Conservation (phyloP, 2,113 vertebrate genomes). For the Isurus oxyrinchus region DNA sequence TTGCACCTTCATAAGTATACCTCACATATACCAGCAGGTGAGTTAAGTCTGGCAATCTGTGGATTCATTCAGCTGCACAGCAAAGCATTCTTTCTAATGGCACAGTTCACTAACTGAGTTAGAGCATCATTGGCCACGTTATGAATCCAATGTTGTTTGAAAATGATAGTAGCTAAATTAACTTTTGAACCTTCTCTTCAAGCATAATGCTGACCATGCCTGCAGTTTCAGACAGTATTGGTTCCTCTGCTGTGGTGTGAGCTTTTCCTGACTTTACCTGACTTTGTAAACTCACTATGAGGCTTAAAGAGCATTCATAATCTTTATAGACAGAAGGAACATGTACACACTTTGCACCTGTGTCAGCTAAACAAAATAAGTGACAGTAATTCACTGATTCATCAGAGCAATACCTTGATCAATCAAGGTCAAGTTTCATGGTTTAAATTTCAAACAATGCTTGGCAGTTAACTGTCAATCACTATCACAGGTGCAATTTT, state of each 20-base stretch:
- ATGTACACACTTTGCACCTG: too few relatives aligned
- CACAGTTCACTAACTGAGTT: not conserved
- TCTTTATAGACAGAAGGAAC: too few relatives aligned
- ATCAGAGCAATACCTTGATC: too few relatives aligned
- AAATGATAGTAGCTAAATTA: not conserved
- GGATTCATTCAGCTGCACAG: not conserved
- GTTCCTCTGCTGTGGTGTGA: not conserved
- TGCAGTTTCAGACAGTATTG: not conserved
- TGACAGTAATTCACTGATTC: too few relatives aligned
- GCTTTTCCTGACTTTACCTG: not conserved
- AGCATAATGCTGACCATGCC: not conserved
- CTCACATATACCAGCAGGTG: not conserved
- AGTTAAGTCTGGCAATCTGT: not conserved
- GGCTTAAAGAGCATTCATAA: not conserved
- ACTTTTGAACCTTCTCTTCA: not conserved
- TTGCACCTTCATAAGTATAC: not conserved
- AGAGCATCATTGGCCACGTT: not conserved
- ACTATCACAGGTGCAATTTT: too few relatives aligned
- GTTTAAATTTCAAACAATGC: too few relatives aligned
- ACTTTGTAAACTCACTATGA: not conserved
- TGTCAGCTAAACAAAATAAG: too few relatives aligned
- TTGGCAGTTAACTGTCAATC: too few relatives aligned
- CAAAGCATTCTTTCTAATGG: not conserved
- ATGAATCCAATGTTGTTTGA: not conserved
- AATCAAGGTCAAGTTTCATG: too few relatives aligned